Conservation (phyloP, 1,140 invertebrate genomes). For the Aethina tumida region DNA sequence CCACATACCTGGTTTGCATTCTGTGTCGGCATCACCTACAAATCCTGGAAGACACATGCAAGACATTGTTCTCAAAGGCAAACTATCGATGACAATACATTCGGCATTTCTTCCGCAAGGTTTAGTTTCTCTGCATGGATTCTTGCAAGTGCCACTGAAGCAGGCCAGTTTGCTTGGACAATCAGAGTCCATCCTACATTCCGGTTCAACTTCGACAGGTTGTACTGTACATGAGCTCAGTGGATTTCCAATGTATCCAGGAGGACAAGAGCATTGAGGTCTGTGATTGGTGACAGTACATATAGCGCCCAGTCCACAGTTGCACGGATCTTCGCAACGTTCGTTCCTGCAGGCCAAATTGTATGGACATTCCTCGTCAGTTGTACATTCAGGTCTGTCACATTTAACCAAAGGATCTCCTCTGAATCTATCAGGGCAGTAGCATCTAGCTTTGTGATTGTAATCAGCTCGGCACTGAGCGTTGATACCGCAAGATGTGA, state of each 20-base stretch:
- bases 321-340: conserved; percentile 70
- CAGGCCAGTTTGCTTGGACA: conserved; percentile 78
- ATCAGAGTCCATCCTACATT: conserved; percentile 73
- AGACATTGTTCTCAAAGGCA: conserved; percentile 78
- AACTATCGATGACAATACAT: conserved; percentile 72
- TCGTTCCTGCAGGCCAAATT: conserved; percentile 65
- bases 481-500: conserved; percentile 72
- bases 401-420: conserved; percentile 70
- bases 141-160: conserved; percentile 66
- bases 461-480: conserved; percentile 64
- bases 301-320: conserved; percentile 54
- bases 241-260: conserved; percentile 73
- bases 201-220: conserved; percentile 43
- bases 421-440: conserved; percentile 61
- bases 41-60: conserved; percentile 74
- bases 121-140: conserved; percentile 68
- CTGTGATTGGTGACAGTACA: conserved; percentile 70
- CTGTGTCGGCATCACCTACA: conserved; percentile 72
- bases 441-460: conserved; percentile 66
- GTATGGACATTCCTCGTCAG: conserved; percentile 61
- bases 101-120: conserved; percentile 72
- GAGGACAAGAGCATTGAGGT: conserved; percentile 69
- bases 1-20: conserved; percentile 62
- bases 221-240: conserved; percentile 47
- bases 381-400: conserved; percentile 64